phyloP scores from a whole-genome alignment of 2,888 invertebrate species.

The Yponomeuta evonymella region DNA sequence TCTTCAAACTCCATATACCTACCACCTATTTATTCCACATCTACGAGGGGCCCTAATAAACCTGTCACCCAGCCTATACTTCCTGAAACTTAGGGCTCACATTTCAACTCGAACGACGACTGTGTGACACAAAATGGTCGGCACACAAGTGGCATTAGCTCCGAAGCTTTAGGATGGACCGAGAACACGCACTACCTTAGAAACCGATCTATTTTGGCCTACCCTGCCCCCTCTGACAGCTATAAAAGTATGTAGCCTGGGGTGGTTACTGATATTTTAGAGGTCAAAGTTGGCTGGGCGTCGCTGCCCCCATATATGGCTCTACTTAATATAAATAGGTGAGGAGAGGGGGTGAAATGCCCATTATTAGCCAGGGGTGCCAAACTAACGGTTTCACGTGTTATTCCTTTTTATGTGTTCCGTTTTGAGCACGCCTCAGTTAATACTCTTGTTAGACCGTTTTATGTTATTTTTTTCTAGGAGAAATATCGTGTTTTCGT shows the following conservation, averaged over 20 bases:
- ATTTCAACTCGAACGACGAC: slow-evolving; percentile 55
- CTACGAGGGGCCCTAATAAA: slow-evolving; percentile 61
- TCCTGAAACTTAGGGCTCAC: slow-evolving; percentile 55
- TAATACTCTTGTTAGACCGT: slow-evolving; percentile 15
- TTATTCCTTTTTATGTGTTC: slow-evolving; percentile 68
- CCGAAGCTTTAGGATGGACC: slow-evolving; percentile 55
- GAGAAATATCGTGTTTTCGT: neutral
- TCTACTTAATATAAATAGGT: slow-evolving; percentile 12
- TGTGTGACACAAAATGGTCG: slow-evolving; percentile 69
- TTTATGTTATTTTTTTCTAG: slow-evolving; percentile 23
- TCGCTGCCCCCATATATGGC: slow-evolving; percentile 13
- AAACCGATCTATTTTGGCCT: slow-evolving; percentile 36
- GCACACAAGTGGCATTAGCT: slow-evolving; percentile 72
- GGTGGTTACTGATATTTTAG: neutral
- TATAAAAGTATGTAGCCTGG: neutral
- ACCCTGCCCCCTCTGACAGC: slow-evolving; percentile 25
- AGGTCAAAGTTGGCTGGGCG: slow-evolving; percentile 6
- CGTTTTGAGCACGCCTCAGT: slow-evolving; percentile 40
- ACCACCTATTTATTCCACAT: slow-evolving; percentile 39
- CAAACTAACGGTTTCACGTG: slow-evolving; percentile 67
- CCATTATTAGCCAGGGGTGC: slow-evolving; percentile 71
- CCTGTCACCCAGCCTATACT: slow-evolving; percentile 61
- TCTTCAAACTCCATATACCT: neutral
- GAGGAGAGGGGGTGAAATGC: slow-evolving; percentile 56
- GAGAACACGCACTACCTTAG: slow-evolving; percentile 53